Percentiles rank a stretch among this genome's conserved stretches.
Conservation (phyloP, 2,113 vertebrate species). For the Echinops telfairi region DNA sequence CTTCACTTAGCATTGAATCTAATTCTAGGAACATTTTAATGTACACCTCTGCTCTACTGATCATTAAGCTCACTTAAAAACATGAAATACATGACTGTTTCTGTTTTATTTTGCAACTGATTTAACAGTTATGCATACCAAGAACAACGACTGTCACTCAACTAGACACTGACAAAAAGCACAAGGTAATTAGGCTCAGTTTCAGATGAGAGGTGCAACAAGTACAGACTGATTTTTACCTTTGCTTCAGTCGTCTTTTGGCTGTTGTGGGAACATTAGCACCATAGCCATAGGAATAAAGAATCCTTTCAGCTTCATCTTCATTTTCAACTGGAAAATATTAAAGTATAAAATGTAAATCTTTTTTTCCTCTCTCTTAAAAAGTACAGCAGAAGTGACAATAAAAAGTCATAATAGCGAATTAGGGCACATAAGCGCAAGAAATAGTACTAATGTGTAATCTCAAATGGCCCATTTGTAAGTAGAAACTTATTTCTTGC, state of each 20-base stretch:
- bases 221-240: constrained; percentile 86
- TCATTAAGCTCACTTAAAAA: constrained; percentile 62
- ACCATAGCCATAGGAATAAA: constrained; percentile 98
- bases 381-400: constrained; percentile 56
- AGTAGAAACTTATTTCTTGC: constrained; percentile 23
- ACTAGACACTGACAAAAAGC: constrained; percentile 61
- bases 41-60: constrained; percentile 23
- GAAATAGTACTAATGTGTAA: constrained; percentile 26
- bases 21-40: constrained; percentile 58
- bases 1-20: constrained; percentile 40
- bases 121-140: constrained; percentile 62
- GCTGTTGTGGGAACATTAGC: constrained; percentile 98
- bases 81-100: constrained; percentile 54
- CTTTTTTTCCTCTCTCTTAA: not conserved
- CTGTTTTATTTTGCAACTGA: constrained; percentile 59
- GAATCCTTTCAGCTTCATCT: constrained; percentile 96
- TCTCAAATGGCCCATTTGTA: constrained; percentile 48
- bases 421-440: constrained; percentile 41
- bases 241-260: constrained; percentile 96
- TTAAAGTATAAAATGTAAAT: constrained; percentile 55
- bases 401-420: constrained; percentile 51
- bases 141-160: constrained; percentile 57
- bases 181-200: constrained; percentile 39
- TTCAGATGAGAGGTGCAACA: constrained; percentile 65
- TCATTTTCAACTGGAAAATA: constrained; percentile 94